Conservation (phyloP, 2,113 vertebrate genomes). For the Entelurus aequoreus region DNA sequence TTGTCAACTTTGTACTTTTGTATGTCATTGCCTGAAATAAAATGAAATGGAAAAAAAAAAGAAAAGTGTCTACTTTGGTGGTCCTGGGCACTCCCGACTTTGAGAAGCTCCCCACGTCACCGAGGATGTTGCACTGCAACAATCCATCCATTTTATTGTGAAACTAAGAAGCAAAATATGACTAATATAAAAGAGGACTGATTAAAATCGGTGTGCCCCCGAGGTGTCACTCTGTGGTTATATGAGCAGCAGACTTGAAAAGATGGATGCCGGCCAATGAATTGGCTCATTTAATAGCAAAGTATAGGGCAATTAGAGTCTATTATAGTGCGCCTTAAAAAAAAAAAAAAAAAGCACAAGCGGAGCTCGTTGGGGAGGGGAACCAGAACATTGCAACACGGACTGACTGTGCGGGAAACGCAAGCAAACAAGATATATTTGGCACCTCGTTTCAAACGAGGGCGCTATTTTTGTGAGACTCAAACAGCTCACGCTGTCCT, state of each 20-base stretch:
- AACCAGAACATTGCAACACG: slow-evolving; percentile 15
- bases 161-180: too few relatives aligned
- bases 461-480: slow-evolving; percentile 5
- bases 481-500: slow-evolving; percentile 1
- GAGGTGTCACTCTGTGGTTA: not conserved
- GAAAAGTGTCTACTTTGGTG: too few relatives aligned
- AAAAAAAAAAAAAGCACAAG: slow-evolving; percentile 3
- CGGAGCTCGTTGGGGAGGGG: slow-evolving; percentile 12
- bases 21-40: too few relatives aligned
- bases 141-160: too few relatives aligned
- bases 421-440: slow-evolving; percentile 6
- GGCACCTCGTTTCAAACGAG: slow-evolving; percentile 17
- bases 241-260: not conserved
- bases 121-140: too few relatives aligned
- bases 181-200: too few relatives aligned
- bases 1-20: too few relatives aligned
- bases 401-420: slow-evolving; percentile 18
- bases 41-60: too few relatives aligned
- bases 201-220: not conserved
- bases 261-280: not conserved
- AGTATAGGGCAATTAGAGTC: slow-evolving; percentile 5
- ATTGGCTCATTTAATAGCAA: slow-evolving; percentile 8
- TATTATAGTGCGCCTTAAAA: slow-evolving; percentile 13
- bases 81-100: too few relatives aligned
- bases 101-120: too few relatives aligned